These are phyloP conservation scores for Centropus bengalensis DNA, from an alignment of 2,113 vertebrate genomes.

Conservation along the genomic window DNA sequence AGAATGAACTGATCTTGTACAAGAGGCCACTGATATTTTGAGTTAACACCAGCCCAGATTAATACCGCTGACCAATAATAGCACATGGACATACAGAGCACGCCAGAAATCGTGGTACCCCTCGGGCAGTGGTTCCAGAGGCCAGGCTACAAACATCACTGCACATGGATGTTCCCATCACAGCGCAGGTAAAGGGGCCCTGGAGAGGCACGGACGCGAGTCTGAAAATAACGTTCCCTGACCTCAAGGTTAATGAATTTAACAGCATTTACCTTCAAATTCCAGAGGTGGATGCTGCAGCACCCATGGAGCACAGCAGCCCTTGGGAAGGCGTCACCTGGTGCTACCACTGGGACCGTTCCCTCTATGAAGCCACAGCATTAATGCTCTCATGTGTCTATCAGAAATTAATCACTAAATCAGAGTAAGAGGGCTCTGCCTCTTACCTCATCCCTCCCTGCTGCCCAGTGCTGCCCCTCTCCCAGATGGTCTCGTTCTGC, in stretches of 20 bases:
- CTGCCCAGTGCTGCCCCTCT: conserved; percentile 29
- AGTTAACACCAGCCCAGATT: background rate
- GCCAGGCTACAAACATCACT: background rate
- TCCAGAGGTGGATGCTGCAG: background rate
- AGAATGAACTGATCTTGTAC: background rate
- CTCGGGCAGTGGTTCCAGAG: background rate
- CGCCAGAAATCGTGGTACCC: background rate
- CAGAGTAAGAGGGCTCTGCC: background rate
- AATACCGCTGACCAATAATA: background rate
- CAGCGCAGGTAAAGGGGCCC: background rate
- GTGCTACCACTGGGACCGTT: background rate
- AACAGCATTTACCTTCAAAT: background rate
- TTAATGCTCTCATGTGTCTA: background rate
- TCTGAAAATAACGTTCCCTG: background rate
- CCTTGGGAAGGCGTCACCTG: background rate
- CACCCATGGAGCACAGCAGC: background rate
- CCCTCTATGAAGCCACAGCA: background rate
- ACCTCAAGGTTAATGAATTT: background rate
- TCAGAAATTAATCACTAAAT: background rate
- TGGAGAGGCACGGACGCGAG: background rate
- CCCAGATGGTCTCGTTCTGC: conserved; percentile 80
- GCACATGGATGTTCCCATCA: background rate
- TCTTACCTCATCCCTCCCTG: background rate
- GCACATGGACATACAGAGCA: background rate
- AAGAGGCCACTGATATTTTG: background rate